Base-by-base conservation (phyloP, 2,888 invertebrate genomes). In the Mactromeris polynyma region DNA sequence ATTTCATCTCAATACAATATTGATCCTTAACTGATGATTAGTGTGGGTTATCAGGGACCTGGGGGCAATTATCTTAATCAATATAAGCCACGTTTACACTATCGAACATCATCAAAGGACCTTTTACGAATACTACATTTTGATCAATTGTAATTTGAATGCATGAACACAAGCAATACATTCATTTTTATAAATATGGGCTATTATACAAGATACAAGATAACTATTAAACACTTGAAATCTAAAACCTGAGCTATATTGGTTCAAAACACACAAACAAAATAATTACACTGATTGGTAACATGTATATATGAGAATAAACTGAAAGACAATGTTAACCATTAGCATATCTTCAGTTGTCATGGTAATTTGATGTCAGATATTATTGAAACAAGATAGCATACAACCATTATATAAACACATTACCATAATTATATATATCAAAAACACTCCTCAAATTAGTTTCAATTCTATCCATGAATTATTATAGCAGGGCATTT, bases 1-100 rank as follows among this genome's bases (percentile, higher is more conserved):
- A 82, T 82, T 82, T 69, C 14, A 69, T 64, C 81, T 81, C 54
- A 54, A 69, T 42, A 69, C 38, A 64, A n/a, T 82, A 82, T 82
- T 40, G 82, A 82, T 82, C 40, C 31, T 0, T n/a, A 4, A 33
- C 64, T 64, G 40, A 82, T 54, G 26, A 82, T 64, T 26, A 82
- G 64, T 69, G 26, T 31, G 40, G 40, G 40, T 82, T 82, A 64
- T 82, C 40, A 36, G 69, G 69, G 40, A 26, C 58, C 58, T 26
- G 26, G 26, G 58, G 58, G 40, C 64, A 82, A 51, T 82, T 36
- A 82, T 82, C 40, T 64, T 17, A 11, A 82, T 82, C 69, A 42
- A 82, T 64, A 64, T 2, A 36, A 73, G 38, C 36, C 77, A 64
- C 58, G 0, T 64, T 64, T 64, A 64, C 58, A 26, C 26, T 64